Evolutionary conservation across 2,888 invertebrate species (phyloP), one percentile per base, ranked within the genome.

Genomic region (Nasonia oneida): DNA sequence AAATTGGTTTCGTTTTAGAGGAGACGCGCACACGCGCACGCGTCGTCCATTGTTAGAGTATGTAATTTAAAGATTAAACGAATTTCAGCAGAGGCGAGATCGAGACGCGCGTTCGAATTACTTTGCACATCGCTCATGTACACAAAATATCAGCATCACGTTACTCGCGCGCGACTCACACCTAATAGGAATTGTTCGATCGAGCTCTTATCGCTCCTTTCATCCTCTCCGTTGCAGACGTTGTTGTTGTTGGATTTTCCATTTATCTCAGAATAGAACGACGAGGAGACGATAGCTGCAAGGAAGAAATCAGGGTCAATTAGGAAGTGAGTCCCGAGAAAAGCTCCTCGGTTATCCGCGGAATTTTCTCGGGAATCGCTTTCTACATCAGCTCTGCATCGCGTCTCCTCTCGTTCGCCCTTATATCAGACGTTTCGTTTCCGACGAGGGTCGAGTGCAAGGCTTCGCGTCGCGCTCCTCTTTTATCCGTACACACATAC

Each of bases 301-400:
- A 15, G 73, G 50, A 37, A 50, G 77, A 77, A 80, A 80, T 85
- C 61, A 71, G 18, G 33, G 80, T 81, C 84, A 84, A 84, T 80
- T 84, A 78, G 78, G 78, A 33, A 84, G 42, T 47, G 74, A 83
- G 74, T 84, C 47, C 12, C 12, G 67, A 33, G 4, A 33, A 67
- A 14, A 67, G 67, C 67, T 67, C 23, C 57, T 61, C n/a, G 53
- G 53, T 15, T 53, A 18, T 53, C 53, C 18, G 2, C 15, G 15
- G 18, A 53, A 18, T 53, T 53, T 53, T 53, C 53, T 53, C 12
- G 18, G 37, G 15, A 67, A 6, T 64, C 29, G 39, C 3, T 0
- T 37, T 84, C 61, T 33, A 23, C 79, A 29, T 84, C 76, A 23
- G 81, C 70, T 73, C 57, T n/a, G n/a, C 39, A 74, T 42, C 64